Conservation (phyloP, 2,888 invertebrate genomes). For the Gymnoscelis rufifasciata region DNA sequence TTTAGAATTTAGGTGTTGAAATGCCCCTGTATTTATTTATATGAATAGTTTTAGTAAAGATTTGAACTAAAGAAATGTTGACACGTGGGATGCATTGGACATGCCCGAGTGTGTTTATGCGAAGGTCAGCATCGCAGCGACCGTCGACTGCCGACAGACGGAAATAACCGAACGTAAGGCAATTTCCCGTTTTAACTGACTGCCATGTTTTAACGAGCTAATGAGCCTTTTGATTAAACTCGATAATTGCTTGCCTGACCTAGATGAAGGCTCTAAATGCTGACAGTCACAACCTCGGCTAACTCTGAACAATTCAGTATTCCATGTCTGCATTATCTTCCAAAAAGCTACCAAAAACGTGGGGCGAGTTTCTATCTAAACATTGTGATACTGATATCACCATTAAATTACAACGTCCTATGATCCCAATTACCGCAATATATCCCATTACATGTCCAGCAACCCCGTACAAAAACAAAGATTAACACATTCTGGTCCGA, state of each 20-base stretch:
- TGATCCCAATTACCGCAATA: slow-evolving; percentile 27
- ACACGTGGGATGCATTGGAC: slow-evolving; percentile 30
- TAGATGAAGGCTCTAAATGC: slow-evolving; percentile 5
- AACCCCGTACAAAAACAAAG: slow-evolving; percentile 35
- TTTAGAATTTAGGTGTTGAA: too few relatives aligned
- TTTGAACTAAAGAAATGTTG: slow-evolving; percentile 5
- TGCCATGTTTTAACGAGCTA: slow-evolving; percentile 18
- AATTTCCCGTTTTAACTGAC: slow-evolving; percentile 53
- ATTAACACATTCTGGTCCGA: slow-evolving; percentile 38
- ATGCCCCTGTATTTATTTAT: too few relatives aligned
- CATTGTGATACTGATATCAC: slow-evolving; percentile 9
- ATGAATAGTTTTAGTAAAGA: too few relatives aligned
- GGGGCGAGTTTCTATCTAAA: slow-evolving; percentile 9
- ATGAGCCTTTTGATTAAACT: slow-evolving; percentile 18
- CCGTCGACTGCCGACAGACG: slow-evolving; percentile 45
- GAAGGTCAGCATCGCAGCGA: slow-evolving; percentile 54
- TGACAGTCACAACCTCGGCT: too few relatives aligned
- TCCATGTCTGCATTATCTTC: too few relatives aligned
- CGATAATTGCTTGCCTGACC: slow-evolving; percentile 9
- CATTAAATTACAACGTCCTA: slow-evolving; percentile 25
- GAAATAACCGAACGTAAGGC: slow-evolving; percentile 64
- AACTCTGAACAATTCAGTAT: too few relatives aligned
- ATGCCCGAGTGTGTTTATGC: slow-evolving; percentile 40
- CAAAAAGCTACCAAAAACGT: too few relatives aligned
- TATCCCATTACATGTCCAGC: slow-evolving; percentile 20